These are phyloP conservation scores for Onychorhynchus coronatus DNA, from an alignment of 2,113 vertebrate species.

Conservation along the genomic window DNA sequence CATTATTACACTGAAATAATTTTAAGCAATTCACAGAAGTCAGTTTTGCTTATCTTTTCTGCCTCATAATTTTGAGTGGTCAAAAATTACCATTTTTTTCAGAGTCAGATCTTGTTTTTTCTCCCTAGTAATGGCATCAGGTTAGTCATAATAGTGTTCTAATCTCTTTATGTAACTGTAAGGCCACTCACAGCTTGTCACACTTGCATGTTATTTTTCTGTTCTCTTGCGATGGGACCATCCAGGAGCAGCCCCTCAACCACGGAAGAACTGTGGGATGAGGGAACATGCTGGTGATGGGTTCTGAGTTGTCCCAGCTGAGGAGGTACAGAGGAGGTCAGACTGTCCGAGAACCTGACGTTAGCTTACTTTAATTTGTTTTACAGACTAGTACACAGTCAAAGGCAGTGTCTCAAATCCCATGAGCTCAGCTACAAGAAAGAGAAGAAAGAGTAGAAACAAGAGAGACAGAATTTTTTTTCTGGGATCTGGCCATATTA, in stretches of 20 bases:
- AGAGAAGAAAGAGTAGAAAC: background rate
- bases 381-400: background rate
- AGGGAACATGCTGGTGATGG: accelerated
- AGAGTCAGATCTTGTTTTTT: background rate
- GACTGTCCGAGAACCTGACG: background rate
- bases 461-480: background rate
- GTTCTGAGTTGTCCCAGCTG: background rate
- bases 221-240: background rate
- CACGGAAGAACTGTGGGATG: accelerated
- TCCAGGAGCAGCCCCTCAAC: background rate
- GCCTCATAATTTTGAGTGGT: background rate
- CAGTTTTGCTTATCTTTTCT: background rate
- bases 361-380: background rate
- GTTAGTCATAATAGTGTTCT: background rate
- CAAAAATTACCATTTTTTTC: background rate
- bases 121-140: background rate
- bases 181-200: background rate
- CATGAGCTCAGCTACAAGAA: background rate
- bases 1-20: background rate
- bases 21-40: background rate
- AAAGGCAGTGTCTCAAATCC: background rate
- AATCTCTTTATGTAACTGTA: background rate
- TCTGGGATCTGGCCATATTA: background rate
- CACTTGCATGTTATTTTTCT: background rate
- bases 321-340: accelerated